Conservation (phyloP, 2,113 vertebrate species). For the Oplegnathus fasciatus region DNA sequence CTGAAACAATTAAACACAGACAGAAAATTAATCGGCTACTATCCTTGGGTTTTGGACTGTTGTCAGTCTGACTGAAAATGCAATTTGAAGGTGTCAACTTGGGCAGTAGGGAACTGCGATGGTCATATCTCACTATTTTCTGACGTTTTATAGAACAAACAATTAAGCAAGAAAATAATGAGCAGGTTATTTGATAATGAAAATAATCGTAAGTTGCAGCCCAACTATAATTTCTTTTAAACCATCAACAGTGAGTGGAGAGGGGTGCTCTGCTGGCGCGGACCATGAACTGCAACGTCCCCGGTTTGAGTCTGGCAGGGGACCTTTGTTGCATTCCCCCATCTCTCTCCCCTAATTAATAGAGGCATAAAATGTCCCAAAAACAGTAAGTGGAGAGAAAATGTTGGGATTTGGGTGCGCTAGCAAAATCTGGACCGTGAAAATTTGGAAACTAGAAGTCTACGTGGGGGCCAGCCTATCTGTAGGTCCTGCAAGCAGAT, state of each 20-base stretch:
- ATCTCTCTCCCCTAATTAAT: background rate
- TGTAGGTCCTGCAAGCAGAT: background rate
- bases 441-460: background rate
- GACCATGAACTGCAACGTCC: background rate
- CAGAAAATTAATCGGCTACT: too few relatives aligned
- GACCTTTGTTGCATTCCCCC: background rate
- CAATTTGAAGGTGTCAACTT: background rate
- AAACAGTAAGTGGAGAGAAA: background rate
- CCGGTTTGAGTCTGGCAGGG: background rate
- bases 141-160: background rate
- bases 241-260: background rate
- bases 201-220: background rate
- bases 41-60: background rate
- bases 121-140: background rate
- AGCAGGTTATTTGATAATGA: background rate
- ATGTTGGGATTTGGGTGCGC: background rate
- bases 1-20: background rate
- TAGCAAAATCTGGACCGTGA: background rate
- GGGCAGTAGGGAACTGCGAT: background rate
- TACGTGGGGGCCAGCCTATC: too few relatives aligned
- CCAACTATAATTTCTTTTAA: background rate
- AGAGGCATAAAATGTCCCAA: background rate
- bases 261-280: background rate
- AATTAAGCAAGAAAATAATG: background rate
- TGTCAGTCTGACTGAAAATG: too few relatives aligned